phyloP scores from a whole-genome alignment of 2,113 vertebrate species.

The Oryzias curvinotus region DNA sequence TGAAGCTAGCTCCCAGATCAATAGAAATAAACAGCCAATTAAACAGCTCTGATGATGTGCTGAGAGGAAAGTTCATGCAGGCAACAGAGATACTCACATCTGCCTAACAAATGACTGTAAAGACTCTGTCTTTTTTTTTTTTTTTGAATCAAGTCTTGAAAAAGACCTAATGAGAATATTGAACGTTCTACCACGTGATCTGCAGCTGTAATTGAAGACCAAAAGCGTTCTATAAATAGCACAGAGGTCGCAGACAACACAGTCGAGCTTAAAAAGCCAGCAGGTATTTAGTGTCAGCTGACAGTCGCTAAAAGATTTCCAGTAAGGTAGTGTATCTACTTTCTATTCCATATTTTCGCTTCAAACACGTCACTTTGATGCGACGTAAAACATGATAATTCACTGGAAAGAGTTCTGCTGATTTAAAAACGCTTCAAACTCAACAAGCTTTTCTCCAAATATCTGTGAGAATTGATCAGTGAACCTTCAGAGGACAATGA shows the following conservation, averaged over 20 bases:
- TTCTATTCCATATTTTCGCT: not conserved
- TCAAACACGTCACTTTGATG: not conserved
- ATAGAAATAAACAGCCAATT: constrained; percentile 64
- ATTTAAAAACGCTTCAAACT: not conserved
- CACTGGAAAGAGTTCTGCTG: not conserved
- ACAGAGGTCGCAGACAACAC: constrained; percentile 5
- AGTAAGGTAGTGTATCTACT: not conserved
- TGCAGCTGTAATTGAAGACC: constrained; percentile 27
- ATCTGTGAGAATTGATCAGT: not conserved
- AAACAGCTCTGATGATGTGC: constrained; percentile 38
- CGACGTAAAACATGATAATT: not conserved
- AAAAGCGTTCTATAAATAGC: constrained; percentile 15
- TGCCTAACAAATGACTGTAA: not conserved
- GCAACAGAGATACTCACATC: constrained; percentile 2
- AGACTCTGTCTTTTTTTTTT: not conserved
- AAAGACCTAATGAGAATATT: constrained; percentile 2
- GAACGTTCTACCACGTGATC: constrained; percentile 9
- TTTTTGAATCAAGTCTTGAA: not conserved
- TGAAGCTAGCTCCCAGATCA: constrained; percentile 47
- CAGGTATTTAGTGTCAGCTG: constrained; percentile 7
- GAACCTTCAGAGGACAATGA: not conserved
- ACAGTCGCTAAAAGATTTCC: constrained; percentile 4
- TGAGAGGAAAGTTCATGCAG: constrained; percentile 12
- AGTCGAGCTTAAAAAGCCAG: not conserved
- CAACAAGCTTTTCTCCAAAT: not conserved